phyloP scores from a whole-genome alignment of 2,888 invertebrate species.

The Napeogenes sylphis region DNA sequence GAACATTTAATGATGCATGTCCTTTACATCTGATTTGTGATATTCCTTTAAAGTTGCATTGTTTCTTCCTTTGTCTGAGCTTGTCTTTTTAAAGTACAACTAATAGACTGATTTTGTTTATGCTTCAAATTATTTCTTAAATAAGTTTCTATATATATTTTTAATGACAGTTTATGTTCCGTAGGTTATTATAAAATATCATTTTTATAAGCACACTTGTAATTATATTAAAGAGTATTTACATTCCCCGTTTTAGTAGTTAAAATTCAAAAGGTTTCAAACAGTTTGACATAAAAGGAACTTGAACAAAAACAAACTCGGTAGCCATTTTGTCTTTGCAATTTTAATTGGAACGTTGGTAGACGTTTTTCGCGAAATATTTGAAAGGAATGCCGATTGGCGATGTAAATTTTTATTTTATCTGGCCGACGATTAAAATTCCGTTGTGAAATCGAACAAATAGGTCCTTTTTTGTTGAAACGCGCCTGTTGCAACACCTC shows the following conservation, averaged over 20 bases:
- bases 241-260: not conserved
- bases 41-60: not conserved
- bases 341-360: slow-evolving; percentile 74
- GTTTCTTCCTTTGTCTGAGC: not conserved
- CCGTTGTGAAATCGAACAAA: slow-evolving; percentile 61
- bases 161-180: no score
- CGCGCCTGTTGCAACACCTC: slow-evolving; percentile 56
- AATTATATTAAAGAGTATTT: no score
- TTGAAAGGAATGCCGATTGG: slow-evolving; percentile 39
- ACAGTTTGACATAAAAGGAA: slow-evolving; percentile 14
- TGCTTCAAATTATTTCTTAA: no score
- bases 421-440: slow-evolving; percentile 54
- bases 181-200: no score
- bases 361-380: slow-evolving; percentile 56
- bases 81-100: no score
- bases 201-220: no score
- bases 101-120: no score
- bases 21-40: not conserved
- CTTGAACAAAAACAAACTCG: slow-evolving; percentile 29
- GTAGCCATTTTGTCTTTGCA: slow-evolving; percentile 69
- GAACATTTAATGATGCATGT: slow-evolving; percentile 1
- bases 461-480: slow-evolving; percentile 54
- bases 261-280: not conserved
- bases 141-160: no score
- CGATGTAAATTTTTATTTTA: slow-evolving; percentile 56